Evolutionary conservation across 1,140 invertebrate species (phyloP).

Genomic region (Drosophila micromelanica): DNA sequence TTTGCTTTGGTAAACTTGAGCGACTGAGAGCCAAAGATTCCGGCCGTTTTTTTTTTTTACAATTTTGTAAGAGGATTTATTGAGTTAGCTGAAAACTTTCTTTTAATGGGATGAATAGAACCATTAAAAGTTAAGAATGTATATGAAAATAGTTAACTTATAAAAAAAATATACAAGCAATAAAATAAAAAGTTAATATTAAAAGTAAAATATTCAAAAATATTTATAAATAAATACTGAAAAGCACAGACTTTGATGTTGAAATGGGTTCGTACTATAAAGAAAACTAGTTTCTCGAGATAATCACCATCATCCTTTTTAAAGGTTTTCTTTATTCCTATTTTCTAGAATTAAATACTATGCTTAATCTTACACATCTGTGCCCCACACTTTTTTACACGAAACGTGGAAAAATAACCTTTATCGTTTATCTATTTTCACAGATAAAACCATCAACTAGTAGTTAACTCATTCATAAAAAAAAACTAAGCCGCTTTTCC

Average conservation of each 20-base stretch:
- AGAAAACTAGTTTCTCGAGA: background rate
- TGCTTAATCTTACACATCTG: constrained; percentile 20
- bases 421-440: constrained; percentile 42
- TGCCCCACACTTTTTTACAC: background rate
- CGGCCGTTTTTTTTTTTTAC: background rate
- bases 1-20: background rate
- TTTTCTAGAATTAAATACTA: constrained; percentile 10
- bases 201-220: no score
- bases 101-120: no score
- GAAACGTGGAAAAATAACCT: background rate
- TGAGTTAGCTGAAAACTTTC: background rate
- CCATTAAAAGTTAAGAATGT: no score
- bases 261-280: no score
- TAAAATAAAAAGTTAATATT: no score
- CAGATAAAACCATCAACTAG: constrained; percentile 52
- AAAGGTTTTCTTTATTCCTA: no score
- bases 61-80: background rate
- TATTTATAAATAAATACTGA: no score
- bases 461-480: constrained; percentile 54
- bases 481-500: constrained; percentile 41
- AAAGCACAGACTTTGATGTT: no score
- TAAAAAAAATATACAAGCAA: no score
- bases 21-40: background rate
- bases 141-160: no score
- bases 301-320: no score